A percentile compares a stretch with the other conserved stretches of the same genome.
phyloP scores from a whole-genome alignment of 1,140 invertebrate species.

The Solenopsis invicta region DNA sequence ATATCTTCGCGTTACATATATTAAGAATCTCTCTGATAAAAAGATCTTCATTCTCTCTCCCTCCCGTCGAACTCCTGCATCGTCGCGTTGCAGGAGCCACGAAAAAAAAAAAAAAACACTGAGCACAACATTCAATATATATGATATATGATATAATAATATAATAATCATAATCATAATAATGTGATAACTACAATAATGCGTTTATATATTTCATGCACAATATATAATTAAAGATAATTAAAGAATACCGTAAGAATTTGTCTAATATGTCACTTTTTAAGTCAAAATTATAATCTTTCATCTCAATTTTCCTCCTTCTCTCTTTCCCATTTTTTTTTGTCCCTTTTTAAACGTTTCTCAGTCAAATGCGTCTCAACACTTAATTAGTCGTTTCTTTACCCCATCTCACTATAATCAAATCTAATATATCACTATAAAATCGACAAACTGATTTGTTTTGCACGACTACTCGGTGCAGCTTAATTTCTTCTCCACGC shows the following conservation, averaged over 20 bases:
- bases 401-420: constrained; percentile 39
- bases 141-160: constrained; percentile 74
- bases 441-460: constrained; percentile 46
- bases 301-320: constrained; percentile 18
- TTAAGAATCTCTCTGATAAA: constrained; percentile 71
- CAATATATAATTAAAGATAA: constrained; percentile 55
- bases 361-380: constrained; percentile 50
- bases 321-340: background rate
- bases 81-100: constrained; percentile 69
- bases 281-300: constrained; percentile 39
- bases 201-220: constrained; percentile 66
- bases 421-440: constrained; percentile 57
- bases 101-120: constrained; percentile 79
- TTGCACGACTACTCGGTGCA: constrained; percentile 17
- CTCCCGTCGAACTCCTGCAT: constrained; percentile 65
- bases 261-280: constrained; percentile 44
- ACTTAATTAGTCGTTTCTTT: constrained; percentile 14
- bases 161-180: constrained; percentile 81
- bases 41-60: constrained; percentile 72
- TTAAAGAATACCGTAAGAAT: constrained; percentile 34
- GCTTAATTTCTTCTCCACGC: background rate
- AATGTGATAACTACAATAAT: constrained; percentile 79
- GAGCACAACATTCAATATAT: constrained; percentile 86
- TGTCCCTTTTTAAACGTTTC: constrained; percentile 38
- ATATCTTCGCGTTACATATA: constrained; percentile 82